Conservation (phyloP, 37 sponge, comb jelly and placozoan species). For the Diacarnus erythraeanus region DNA sequence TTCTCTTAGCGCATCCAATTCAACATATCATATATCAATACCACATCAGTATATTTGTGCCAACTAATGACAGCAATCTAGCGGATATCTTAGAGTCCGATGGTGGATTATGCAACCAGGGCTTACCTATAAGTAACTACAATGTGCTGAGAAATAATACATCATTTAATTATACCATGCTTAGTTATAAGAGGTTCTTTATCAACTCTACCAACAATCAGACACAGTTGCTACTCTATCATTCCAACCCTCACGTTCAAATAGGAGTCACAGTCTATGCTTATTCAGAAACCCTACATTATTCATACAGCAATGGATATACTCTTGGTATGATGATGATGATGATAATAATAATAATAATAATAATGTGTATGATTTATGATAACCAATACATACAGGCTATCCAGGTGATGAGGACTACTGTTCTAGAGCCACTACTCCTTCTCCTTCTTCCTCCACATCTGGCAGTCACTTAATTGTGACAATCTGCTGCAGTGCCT, state of each 20-base stretch:
- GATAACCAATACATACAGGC: background rate
- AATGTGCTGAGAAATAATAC: background rate
- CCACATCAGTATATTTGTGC: constrained; percentile 12
- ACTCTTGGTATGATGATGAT: constrained; percentile 1
- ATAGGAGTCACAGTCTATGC: background rate
- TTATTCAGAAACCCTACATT: background rate
- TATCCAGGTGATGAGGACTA: background rate
- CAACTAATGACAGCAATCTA: background rate
- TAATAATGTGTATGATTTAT: background rate
- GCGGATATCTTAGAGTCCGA: background rate
- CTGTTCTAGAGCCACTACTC: too few species aligned
- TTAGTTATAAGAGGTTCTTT: background rate
- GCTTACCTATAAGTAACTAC: background rate
- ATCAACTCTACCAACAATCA: background rate
- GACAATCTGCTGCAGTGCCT: background rate
- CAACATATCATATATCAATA: background rate
- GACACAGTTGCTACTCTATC: constrained; percentile 12
- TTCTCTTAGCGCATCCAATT: background rate
- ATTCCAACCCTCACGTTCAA: background rate
- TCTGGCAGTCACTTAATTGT: too few species aligned
- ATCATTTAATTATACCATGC: background rate
- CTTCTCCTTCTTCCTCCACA: too few species aligned
- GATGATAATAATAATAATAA: background rate
- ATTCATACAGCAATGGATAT: constrained; percentile 32
- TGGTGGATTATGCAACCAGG: background rate